A percentile compares a stretch with the other conserved stretches of the same genome.
These are phyloP conservation scores for Ichneumoninae sp. DNA, from an alignment of 2,888 invertebrate genomes.

Conservation along the genomic window DNA sequence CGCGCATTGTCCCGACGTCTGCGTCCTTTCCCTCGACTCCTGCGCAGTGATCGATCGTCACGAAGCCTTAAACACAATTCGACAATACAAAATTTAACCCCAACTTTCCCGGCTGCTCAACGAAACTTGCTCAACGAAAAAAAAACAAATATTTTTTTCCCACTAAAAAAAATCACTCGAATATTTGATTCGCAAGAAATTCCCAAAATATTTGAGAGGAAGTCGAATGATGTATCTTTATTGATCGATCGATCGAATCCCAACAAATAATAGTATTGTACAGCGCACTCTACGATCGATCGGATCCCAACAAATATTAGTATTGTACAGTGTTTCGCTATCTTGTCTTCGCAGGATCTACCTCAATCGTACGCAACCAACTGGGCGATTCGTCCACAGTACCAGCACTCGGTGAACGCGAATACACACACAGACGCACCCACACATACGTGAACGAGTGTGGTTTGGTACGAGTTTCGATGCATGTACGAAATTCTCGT, in stretches of 20 bases:
- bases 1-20: slow-evolving; percentile 48
- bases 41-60: slow-evolving; percentile 7
- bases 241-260: background rate
- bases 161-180: too few relatives aligned
- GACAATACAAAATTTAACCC: background rate
- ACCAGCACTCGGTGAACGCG: slow-evolving; percentile 15
- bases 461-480: background rate
- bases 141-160: background rate
- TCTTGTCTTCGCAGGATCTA: slow-evolving; percentile 21
- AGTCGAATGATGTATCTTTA: background rate
- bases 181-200: background rate
- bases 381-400: slow-evolving; percentile 26
- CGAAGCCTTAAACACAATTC: background rate
- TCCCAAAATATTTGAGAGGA: background rate
- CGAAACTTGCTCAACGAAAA: background rate
- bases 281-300: too few relatives aligned
- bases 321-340: background rate
- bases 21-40: slow-evolving; percentile 27
- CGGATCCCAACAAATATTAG: too few relatives aligned
- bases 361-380: slow-evolving; percentile 28
- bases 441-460: background rate
- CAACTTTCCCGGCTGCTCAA: background rate
- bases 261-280: background rate
- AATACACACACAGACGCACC: background rate
- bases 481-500: slow-evolving; percentile 26